Evolutionary conservation across 2,888 invertebrate genomes (phyloP), one percentile per base, ranked within the genome.

Genomic region (Trachelus iudaicus): DNA sequence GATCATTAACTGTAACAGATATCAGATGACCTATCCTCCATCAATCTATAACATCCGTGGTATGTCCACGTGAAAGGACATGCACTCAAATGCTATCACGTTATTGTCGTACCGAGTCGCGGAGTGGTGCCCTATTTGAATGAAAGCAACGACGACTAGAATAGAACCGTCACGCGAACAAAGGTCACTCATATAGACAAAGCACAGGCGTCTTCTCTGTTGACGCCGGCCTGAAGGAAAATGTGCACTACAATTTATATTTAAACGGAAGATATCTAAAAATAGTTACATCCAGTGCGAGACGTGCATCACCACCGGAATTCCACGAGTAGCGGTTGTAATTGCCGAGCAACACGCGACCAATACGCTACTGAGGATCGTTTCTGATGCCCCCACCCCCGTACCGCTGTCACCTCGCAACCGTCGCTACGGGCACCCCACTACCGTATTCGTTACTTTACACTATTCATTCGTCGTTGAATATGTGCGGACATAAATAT

Each of bases 231-330:
- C 37, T 75, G 40, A 35, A 79, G 76, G 78, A 76, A 69, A 80
- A 77, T 79, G 75, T 73, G 77, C 78, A 75, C 71, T 71, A 71
- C 81, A 79, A 85, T 85, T 87, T 82, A 83, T 84, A 85, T 83
- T 87, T 87, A 83, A 81, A 81, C 80, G 77, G 82, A 82, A 78
- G 85, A 87, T 87, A 84, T 86, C 87, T 87, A 87, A 87, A 87
- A 85, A 87, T 87, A 87, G 83, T 81, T 31, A 68, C 76, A 73
- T 76, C 80, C 79, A 73, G 40, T 40, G 78, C 77, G 79, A 23
- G 23, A 9, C 12, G 71, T 9, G 12, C 71, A 31, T 31, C 71
- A 13, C 71, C 56, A 56, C 56, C 56, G 56, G 56, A 2, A 56
- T 56, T 56, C 56, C 56, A 23, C 56, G 56, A 56, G 56, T 56